Base-by-base conservation (phyloP, 2,888 invertebrate species). In the Schrankia costaestrigalis region DNA sequence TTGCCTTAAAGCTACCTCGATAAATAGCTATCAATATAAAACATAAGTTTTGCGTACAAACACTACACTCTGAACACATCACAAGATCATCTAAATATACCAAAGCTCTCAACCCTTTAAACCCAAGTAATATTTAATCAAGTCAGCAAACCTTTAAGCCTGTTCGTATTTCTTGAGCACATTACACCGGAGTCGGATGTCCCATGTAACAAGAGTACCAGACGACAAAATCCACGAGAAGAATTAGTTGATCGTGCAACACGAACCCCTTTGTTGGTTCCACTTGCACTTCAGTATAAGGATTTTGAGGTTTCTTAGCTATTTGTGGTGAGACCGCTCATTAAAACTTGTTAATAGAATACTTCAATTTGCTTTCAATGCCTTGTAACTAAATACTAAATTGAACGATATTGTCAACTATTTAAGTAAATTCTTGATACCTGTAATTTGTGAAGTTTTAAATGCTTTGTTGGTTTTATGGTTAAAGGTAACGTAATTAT, bases 111-210 rank as follows among this genome's bases (percentile, higher is more conserved):
- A n/a, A n/a, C n/a, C n/a, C n/a, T n/a, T n/a, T n/a, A n/a, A n/a
- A n/a, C n/a, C n/a, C n/a, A n/a, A n/a, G n/a, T n/a, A 58, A 62
- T 56, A 63, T 67, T 65, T 54, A 56, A 62, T 63, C 65, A 62
- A 49, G 43, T 39, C 35, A 25, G 18, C 19, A 56, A 63, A 46
- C 56, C 36, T 15, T 30, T 52, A 45, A 56, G 46, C 52, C 46
- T 43, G 3, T 31, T 66, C 69, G 44, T 40, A 53, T 66, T 65
- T 53, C 64, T 32, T 37, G 46, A 59, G 50, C 51, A 51, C 55
- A 56, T 56, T 58, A 55, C 48, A 41, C 40, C 41, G 32, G 65
- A 41, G 48, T 65, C 58, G 43, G 48, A 53, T 67, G 42, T 47
- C 56, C 40, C 54, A 58, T 27, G 60, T 36, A 63, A 71, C 48